Percentiles rank a stretch among this genome's conserved stretches.
Evolutionary conservation across 2,888 invertebrate species (phyloP).

Genomic region (Drosophila pseudotakahashii): DNA sequence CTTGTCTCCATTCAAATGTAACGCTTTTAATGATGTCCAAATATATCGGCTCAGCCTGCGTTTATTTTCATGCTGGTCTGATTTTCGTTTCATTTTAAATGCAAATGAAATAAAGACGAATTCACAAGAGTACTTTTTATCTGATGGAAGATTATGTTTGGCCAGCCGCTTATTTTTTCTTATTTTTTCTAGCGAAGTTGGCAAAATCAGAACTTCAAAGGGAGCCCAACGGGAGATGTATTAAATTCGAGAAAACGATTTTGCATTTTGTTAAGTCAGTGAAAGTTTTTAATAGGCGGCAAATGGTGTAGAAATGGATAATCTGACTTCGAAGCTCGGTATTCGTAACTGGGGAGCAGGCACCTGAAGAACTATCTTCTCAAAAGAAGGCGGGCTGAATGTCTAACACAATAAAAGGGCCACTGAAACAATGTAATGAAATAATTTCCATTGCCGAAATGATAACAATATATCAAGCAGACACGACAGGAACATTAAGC

Average conservation of each 20-base stretch:
- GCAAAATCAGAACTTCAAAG: constrained; percentile 66
- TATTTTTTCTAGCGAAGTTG: constrained; percentile 11
- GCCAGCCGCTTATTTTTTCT: constrained; percentile 2
- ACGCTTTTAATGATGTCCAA: constrained; percentile 82
- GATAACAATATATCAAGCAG: constrained; percentile 83
- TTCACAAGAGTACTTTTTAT: constrained; percentile 22
- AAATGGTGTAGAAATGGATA: constrained; percentile 12
- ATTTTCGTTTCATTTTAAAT: constrained; percentile 75
- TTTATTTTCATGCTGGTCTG: constrained; percentile 77
- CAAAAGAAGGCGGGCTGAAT: constrained; percentile 15
- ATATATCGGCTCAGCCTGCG: constrained; percentile 56
- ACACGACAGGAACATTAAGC: constrained; percentile 60
- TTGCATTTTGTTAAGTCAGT: constrained; percentile 57
- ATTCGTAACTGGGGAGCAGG: background rate
- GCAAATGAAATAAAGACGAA: constrained; percentile 73
- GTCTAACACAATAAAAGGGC: constrained; percentile 73
- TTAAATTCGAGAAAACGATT: constrained; percentile 32
- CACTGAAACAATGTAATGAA: constrained; percentile 81
- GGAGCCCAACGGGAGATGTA: constrained; percentile 44
- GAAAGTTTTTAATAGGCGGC: constrained; percentile 61
- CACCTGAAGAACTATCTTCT: constrained; percentile 18
- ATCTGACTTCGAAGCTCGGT: background rate
- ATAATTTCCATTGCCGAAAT: constrained; percentile 82
- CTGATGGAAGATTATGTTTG: constrained; percentile 29
- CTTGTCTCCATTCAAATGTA: constrained; percentile 73